Evolutionary conservation across 1,140 invertebrate species (phyloP), one percentile per base, ranked within the genome.

Genomic region (Aphelinus certus): DNA sequence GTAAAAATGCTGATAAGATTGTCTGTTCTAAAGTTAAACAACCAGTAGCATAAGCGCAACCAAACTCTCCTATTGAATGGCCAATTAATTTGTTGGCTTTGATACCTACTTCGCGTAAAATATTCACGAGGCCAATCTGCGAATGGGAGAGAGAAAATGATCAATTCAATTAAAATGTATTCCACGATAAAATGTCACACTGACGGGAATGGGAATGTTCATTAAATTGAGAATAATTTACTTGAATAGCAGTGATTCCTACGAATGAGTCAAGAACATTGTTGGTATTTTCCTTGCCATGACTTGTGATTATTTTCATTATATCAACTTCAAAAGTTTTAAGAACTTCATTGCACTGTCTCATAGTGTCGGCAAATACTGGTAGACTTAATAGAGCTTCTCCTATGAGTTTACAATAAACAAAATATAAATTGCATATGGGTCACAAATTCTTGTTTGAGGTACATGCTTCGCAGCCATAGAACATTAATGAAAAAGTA

Each of bases 11-110:
- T 42, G 92, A 88, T 3, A 95, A 82, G 7, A 97, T 89, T 78
- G 93, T 94, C 85, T 97, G 92, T 79, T 96, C 94, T 2, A 92
- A 90, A 1, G 94, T 95, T 49, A 96, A 90, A 75, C 91, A 92
- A 2, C 93, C 94, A 83, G 96, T 26, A 0, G 26, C 26, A 26
- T 26, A 26, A 26, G 26, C 26, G 26, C 26, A 26, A 26, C 26
- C 26, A 94, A 95, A 82, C 83, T 95, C 93, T 42, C 94, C 94
- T 0, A 93, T 91, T 7, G 95, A 96, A 85, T 96, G 94, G 10
- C 94, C 95, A 71, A 96, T 91, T 71, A 95, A 91, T 46, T 92
- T 91, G 83, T 95, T 93, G 2, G 94, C 92, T 48, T 87, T 81
- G 3, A 97, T 89, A 10, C 91, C 91, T 48, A 95, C 62, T 3